Evolutionary conservation across 2,113 vertebrate genomes (phyloP).

Genomic region (Pteropus alecto): DNA sequence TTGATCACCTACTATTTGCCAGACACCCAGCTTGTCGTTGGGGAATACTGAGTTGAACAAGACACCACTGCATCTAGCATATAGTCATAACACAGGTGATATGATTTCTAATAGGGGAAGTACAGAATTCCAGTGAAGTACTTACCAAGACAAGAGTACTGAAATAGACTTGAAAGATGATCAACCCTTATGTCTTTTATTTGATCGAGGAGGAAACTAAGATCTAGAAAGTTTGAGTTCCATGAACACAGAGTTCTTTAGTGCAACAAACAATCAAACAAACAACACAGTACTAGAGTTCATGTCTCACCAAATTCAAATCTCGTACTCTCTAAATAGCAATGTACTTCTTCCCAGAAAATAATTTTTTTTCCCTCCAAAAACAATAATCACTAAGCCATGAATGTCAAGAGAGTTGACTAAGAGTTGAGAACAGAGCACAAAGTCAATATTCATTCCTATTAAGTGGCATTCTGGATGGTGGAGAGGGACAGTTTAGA

Average conservation of each 20-base stretch:
- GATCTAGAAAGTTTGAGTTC: not conserved
- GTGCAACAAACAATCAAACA: not conserved
- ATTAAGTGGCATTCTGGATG: not conserved
- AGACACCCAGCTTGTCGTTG: not conserved
- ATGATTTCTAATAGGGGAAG: not conserved
- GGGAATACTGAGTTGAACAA: not conserved
- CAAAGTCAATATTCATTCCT: not conserved
- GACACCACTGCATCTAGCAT: not conserved
- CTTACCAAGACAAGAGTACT: not conserved
- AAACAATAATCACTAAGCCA: not conserved
- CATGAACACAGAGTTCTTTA: not conserved
- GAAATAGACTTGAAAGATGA: not conserved
- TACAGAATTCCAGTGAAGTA: not conserved
- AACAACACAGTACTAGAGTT: not conserved
- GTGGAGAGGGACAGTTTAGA: not conserved
- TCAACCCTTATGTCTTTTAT: not conserved
- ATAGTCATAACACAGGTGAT: not conserved
- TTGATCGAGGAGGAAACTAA: not conserved
- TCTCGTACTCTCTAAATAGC: not conserved
- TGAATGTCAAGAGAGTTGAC: not conserved
- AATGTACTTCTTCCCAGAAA: not conserved
- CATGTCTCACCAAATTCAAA: not conserved
- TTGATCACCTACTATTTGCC: not conserved
- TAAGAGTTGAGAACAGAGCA: not conserved
- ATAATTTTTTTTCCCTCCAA: not conserved